These are phyloP conservation scores for Caenorhabditis sp. DNA, from an alignment of 2,888 invertebrate species.

Conservation along the genomic window DNA sequence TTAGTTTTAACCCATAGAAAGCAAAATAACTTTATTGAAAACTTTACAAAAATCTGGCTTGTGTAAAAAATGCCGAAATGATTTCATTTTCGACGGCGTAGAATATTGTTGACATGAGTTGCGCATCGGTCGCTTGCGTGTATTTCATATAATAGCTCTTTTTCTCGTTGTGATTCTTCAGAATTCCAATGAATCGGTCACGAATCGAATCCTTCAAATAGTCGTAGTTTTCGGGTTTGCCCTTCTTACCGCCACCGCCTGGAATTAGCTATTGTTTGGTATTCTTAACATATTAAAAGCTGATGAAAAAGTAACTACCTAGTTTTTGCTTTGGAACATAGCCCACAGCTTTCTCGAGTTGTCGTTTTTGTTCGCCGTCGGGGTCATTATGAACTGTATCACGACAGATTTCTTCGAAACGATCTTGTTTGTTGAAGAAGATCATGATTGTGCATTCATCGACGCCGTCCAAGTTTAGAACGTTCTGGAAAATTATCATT, in stretches of 20 bases:
- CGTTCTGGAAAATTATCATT: constrained; percentile 30
- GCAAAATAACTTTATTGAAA: too few relatives aligned
- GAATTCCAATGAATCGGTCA: constrained; percentile 38
- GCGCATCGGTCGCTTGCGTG: constrained; percentile 66
- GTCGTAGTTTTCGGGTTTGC: constrained; percentile 36
- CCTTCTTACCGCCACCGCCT: constrained; percentile 18
- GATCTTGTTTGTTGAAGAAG: constrained; percentile 67
- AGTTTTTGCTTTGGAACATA: constrained; percentile 32
- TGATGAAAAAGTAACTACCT: constrained; percentile 8
- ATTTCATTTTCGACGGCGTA: constrained; percentile 62
- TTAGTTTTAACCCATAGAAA: too few relatives aligned
- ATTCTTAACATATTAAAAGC: not conserved
- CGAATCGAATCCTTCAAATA: constrained; percentile 44
- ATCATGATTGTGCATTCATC: constrained; percentile 63
- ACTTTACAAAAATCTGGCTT: constrained; percentile 27
- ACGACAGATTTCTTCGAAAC: constrained; percentile 58
- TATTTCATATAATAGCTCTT: constrained; percentile 52
- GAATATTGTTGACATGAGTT: constrained; percentile 65
- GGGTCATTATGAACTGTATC: constrained; percentile 33
- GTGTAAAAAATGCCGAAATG: constrained; percentile 37
- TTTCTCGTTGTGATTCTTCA: constrained; percentile 44
- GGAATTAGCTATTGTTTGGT: not conserved
- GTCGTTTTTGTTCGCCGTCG: constrained; percentile 26
- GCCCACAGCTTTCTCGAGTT: constrained; percentile 32
- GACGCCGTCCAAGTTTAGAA: constrained; percentile 49